Conservation (phyloP, 2,797 vertebrate genomes). For the Gastrophryne carolinensis region DNA sequence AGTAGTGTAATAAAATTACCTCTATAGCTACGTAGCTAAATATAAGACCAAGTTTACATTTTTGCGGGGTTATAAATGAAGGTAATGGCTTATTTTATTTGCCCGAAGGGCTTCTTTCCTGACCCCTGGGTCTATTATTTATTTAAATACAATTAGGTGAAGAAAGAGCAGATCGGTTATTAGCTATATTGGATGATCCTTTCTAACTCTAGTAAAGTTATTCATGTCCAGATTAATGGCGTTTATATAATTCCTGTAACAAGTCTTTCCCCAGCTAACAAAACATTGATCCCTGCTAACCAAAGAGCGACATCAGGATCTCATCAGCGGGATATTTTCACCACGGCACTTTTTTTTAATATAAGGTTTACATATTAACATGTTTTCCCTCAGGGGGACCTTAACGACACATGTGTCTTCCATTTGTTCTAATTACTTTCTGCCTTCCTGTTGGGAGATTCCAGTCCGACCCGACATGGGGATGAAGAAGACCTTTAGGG, state of each 20-base stretch:
- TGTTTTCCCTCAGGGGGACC: slow-evolving; percentile 27
- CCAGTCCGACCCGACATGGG: no score
- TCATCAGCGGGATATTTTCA: slow-evolving; percentile 37
- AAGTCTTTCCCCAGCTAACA: neutral
- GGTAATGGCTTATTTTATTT: no score
- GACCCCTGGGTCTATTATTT: neutral
- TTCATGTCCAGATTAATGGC: neutral
- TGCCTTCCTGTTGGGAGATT: neutral
- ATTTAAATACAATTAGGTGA: neutral
- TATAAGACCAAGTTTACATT: no score
- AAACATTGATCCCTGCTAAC: neutral
- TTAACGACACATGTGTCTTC: slow-evolving; percentile 20
- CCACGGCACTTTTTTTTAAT: slow-evolving; percentile 18
- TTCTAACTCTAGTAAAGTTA: neutral
- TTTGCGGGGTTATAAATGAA: no score
- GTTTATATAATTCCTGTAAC: neutral
- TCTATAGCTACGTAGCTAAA: no score
- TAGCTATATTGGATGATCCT: neutral
- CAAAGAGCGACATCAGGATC: slow-evolving; percentile 9
- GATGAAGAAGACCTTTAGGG: no score
- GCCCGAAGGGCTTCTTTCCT: neutral
- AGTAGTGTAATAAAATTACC: no score
- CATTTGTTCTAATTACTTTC: slow-evolving; percentile 46
- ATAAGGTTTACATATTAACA: slow-evolving; percentile 38
- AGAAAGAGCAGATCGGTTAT: neutral